Conservation (phyloP, 2,888 invertebrate genomes). For the Nesidiocoris tenuis region DNA sequence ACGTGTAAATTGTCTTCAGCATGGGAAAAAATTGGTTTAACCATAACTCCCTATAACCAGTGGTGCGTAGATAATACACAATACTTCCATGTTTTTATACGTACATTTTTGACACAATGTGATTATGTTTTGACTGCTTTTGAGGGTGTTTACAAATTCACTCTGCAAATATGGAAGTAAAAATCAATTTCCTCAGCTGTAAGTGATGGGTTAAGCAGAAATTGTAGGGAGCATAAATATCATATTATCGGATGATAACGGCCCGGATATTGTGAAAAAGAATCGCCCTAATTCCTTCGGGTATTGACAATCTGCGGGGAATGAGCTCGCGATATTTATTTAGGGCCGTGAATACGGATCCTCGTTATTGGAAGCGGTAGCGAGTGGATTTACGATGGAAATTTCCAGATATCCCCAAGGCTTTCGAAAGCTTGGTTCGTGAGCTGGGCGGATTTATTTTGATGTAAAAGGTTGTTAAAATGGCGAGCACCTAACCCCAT, state of each 20-base stretch:
- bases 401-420: not conserved
- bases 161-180: too few species aligned
- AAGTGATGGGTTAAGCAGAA: too few species aligned
- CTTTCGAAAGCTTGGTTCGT: not conserved
- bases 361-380: not conserved
- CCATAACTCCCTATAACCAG: too few species aligned
- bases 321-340: not conserved
- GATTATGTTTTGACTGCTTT: too few species aligned
- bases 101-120: too few species aligned
- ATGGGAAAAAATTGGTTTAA: too few species aligned
- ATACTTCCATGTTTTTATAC: too few species aligned
- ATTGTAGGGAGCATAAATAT: too few species aligned
- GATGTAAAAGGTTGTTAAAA: not conserved
- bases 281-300: not conserved
- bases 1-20: not conserved
- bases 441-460: not conserved
- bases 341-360: not conserved
- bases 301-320: not conserved
- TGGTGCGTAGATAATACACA: too few species aligned
- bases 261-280: not conserved
- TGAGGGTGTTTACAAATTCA: too few species aligned
- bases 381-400: not conserved
- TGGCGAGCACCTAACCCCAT: too few species aligned
- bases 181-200: too few species aligned
- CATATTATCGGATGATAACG: not conserved